A percentile compares a stretch with the other conserved stretches of the same genome.
Conservation (phyloP, 2,797 vertebrate genomes). For the Kryptopterus vitreolus region DNA sequence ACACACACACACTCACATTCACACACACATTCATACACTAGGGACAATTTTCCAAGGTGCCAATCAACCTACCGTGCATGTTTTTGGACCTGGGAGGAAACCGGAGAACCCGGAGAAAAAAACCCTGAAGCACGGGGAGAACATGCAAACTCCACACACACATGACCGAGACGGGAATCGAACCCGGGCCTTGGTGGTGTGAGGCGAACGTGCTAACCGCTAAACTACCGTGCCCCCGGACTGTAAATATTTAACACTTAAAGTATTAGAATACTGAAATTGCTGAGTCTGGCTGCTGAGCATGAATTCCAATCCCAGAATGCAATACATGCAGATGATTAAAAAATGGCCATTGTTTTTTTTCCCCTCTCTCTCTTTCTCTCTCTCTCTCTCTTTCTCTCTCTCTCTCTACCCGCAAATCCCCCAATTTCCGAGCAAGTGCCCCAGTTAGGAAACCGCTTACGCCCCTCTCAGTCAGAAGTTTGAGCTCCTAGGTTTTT, state of each 20-base stretch:
- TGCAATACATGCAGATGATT: conserved; percentile 55
- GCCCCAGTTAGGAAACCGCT: conserved; percentile 84
- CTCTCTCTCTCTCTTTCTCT: background rate
- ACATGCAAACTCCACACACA: too few species aligned
- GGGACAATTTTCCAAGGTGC: too few species aligned
- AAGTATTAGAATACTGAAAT: background rate
- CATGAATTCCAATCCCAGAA: conserved; percentile 18
- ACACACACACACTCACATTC: too few species aligned
- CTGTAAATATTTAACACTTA: background rate
- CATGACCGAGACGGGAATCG: too few species aligned
- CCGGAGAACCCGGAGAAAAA: too few species aligned
- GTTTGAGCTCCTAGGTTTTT: conserved; percentile 74
- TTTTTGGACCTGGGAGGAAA: too few species aligned
- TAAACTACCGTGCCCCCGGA: too few species aligned
- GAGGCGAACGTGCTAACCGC: too few species aligned
- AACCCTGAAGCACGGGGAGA: too few species aligned
- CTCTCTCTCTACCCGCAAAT: conserved; percentile 57
- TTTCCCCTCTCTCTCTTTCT: conserved; percentile 35
- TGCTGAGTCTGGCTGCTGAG: background rate
- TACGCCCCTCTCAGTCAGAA: conserved; percentile 79
- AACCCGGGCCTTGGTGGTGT: too few species aligned
- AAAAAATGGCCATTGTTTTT: conserved; percentile 70
- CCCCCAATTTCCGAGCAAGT: conserved; percentile 70
- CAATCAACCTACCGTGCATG: too few species aligned
- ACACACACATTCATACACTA: too few species aligned